phyloP scores from a whole-genome alignment of 2,113 vertebrate genomes.

The Callospermophilus lateralis region DNA sequence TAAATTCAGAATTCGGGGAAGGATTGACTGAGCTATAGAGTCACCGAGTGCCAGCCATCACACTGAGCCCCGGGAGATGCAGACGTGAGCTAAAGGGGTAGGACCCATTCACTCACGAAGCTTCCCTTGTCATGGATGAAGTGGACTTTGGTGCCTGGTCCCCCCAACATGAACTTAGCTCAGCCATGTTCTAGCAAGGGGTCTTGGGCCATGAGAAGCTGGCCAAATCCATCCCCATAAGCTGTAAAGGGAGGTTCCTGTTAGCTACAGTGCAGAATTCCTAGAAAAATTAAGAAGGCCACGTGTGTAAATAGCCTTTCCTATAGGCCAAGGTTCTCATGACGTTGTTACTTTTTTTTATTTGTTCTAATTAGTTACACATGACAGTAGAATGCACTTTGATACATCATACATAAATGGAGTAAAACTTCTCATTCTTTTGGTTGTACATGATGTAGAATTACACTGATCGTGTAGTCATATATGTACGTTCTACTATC shows the following conservation, averaged over 20 bases:
- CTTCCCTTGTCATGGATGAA: neutral
- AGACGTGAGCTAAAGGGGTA: neutral
- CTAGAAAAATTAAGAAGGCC: neutral
- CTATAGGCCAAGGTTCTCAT: neutral
- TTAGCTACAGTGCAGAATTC: neutral
- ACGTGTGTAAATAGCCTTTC: neutral
- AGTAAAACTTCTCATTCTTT: too few relatives aligned
- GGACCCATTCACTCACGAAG: neutral
- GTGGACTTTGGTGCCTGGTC: neutral
- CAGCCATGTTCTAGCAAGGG: neutral
- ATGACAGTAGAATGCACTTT: too few relatives aligned
- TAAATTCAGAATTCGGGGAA: neutral
- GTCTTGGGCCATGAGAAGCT: slow-evolving; percentile 24
- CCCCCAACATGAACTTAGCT: neutral
- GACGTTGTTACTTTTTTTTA: neutral
- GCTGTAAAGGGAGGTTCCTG: neutral
- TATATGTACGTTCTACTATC: too few relatives aligned
- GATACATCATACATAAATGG: too few relatives aligned
- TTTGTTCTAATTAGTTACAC: too few relatives aligned
- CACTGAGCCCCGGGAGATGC: neutral
- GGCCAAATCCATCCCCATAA: neutral
- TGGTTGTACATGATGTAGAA: too few relatives aligned
- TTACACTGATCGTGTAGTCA: too few relatives aligned
- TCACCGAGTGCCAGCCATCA: neutral
- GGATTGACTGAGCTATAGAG: neutral